Base-by-base conservation (phyloP, 2,113 vertebrate species). In the Lutjanus erythropterus region DNA sequence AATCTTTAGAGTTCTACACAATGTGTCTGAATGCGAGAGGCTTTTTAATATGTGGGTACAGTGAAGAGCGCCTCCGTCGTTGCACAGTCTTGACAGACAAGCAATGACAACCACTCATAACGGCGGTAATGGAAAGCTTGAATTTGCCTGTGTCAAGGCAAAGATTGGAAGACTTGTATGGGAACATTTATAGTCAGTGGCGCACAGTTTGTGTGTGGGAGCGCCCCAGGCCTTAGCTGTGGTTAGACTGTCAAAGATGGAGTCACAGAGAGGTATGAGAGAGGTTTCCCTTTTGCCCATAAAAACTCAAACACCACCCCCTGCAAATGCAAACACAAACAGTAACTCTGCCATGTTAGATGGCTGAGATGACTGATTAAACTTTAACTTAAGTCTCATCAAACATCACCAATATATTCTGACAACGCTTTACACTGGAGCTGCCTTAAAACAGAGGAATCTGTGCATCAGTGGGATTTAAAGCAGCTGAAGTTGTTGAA, bases 381-480 rank as follows among this genome's bases (percentile, higher is more conserved):
- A 86, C 18, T 23, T 72, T 49, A 47, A 76, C 42, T 81, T 31
- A 71, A 73, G 49, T 55, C 80, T 25, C 27, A 73, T 78, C 75
- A 70, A 73, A 81, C 37, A 78, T 66, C 53, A 61, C 76, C 66
- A 67, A 79, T 77, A 66, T 50, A 61, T 82, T 83, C 58, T 72
- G 75, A 83, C 78, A 85, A 47, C 31, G 1, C 25, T 41, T 10
- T 14, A 21, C 11, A 71, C 42, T 73, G 16, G 9, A 37, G 23
- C 49, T 55, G 53, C 39, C 71, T 75, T 33, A 87, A 81, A 89
- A 86, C 75, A 85, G 49, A 74, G 33, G 12, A 71, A 59, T 71
- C 49, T 71, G 62, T 58, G 39, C 65, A 72, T 83, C 80, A 84
- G 80, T 44, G 47, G 85, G 86, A 77, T 90, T 91, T 84, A 77